Evolutionary conservation across 2,888 invertebrate genomes (phyloP).

Genomic region (Idaea biselata): DNA sequence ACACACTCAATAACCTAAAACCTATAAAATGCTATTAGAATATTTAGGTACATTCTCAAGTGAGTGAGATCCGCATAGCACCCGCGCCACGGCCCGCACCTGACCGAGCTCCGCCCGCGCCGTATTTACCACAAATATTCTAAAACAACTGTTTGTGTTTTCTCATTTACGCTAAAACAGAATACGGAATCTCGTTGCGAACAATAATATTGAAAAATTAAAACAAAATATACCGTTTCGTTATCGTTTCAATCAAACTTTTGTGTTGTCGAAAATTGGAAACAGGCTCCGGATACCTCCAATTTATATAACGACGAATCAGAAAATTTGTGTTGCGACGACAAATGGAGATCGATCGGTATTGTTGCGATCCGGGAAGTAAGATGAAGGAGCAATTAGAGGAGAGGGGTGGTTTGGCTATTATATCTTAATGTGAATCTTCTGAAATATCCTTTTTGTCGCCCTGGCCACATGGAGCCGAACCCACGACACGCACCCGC

Average conservation of each 20-base stretch:
- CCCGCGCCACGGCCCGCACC: neutral
- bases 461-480: too few relatives aligned
- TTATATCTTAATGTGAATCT: too few relatives aligned
- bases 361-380: neutral
- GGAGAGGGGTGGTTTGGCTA: too few relatives aligned
- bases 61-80: too few relatives aligned
- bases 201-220: slow-evolving; percentile 13
- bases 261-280: slow-evolving; percentile 10
- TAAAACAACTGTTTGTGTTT: neutral
- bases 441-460: too few relatives aligned
- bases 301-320: neutral
- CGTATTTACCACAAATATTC: slow-evolving; percentile 6
- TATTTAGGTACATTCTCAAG: too few relatives aligned
- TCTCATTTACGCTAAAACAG: neutral
- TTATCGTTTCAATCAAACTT: slow-evolving; percentile 13
- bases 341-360: neutral
- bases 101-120: neutral
- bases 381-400: neutral
- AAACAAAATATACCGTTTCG: slow-evolving; percentile 15
- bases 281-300: neutral
- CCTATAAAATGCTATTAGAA: too few relatives aligned
- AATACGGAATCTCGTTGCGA: neutral
- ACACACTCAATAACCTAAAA: too few relatives aligned
- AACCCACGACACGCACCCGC: too few relatives aligned
- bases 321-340: neutral